phyloP scores from a whole-genome alignment of 2,888 invertebrate species.

The Dryomyza anilis region DNA sequence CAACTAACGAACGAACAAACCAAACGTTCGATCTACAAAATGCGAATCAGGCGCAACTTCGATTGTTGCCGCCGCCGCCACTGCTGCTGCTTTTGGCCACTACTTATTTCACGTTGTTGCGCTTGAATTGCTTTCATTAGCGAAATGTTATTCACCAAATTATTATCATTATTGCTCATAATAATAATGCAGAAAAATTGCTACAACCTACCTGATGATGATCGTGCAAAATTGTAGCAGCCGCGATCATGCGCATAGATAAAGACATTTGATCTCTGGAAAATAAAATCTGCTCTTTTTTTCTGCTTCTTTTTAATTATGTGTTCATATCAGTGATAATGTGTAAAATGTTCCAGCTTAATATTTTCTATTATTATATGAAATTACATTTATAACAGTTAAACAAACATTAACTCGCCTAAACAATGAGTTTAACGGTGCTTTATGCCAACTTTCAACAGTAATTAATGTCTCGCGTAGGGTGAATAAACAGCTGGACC shows the following conservation, averaged over 20 bases:
- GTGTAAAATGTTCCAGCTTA: too few species aligned
- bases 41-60: background rate
- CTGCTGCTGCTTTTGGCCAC: background rate
- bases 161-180: slow-evolving; percentile 3
- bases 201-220: too few species aligned
- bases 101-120: slow-evolving; percentile 11
- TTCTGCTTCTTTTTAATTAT: too few species aligned
- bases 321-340: too few species aligned
- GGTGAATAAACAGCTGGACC: background rate
- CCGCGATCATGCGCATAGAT: background rate
- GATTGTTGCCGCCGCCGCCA: background rate
- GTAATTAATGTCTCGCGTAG: background rate
- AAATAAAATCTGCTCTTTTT: too few species aligned
- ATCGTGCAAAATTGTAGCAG: background rate
- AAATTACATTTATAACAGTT: too few species aligned
- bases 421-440: slow-evolving; percentile 8
- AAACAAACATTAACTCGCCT: too few species aligned
- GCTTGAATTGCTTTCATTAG: slow-evolving; percentile 22
- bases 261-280: background rate
- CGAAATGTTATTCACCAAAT: slow-evolving; percentile 5
- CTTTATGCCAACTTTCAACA: slow-evolving; percentile 11
- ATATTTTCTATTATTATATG: too few species aligned
- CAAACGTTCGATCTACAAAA: too few species aligned
- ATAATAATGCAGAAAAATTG: too few species aligned
- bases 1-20: too few species aligned